Evolutionary conservation across 2,888 invertebrate genomes (phyloP), one percentile per base, ranked within the genome.

Genomic region (Temnothorax unifasciatus): DNA sequence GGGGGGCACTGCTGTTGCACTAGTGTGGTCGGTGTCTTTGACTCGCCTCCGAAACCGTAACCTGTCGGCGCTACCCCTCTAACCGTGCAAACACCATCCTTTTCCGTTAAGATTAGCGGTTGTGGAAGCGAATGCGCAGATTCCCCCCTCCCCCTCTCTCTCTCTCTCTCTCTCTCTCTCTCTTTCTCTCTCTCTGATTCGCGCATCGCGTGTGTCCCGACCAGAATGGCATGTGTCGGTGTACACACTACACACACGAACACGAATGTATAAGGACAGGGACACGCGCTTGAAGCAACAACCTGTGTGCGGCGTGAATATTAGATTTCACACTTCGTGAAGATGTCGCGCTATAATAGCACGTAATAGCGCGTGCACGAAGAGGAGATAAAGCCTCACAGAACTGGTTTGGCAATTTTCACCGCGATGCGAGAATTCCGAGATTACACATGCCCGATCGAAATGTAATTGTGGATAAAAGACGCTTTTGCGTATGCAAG

Each of bases 311-410:
- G 59, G n/a, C 77, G 76, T 77, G 82, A 83, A 74, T 81, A 81
- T 81, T 81, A 81, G 73, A 81, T 81, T 81, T 73, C 59, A 81
- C 73, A 81, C 79, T 73, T 81, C 47, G 73, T 73, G 79, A 81
- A 81, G 79, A 73, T 73, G 73, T 73, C 59, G 59, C 73, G 73
- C 59, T 34, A 34, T 81, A 81, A 81, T 73, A 47, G 47, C 59
- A 73, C 38, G 79, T 81, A 81, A 81, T 81, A 81, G 73, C 73
- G 79, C 73, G n/a, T 38, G 73, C 59, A 81, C 59, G 47, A 73
- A 61, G 73, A 59, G 25, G 18, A 68, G 47, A 61, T 73, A 47
- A 64, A 81, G 79, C 73, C 25, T 61, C 50, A n/a, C 25, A 4
- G n/a, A 54, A 15, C 15, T 68, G 15, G 41, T 77, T 77, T 44